A percentile compares a stretch with the other conserved stretches of the same genome.
Evolutionary conservation across 2,888 invertebrate species (phyloP).

Genomic region (Tineola bisselliella): DNA sequence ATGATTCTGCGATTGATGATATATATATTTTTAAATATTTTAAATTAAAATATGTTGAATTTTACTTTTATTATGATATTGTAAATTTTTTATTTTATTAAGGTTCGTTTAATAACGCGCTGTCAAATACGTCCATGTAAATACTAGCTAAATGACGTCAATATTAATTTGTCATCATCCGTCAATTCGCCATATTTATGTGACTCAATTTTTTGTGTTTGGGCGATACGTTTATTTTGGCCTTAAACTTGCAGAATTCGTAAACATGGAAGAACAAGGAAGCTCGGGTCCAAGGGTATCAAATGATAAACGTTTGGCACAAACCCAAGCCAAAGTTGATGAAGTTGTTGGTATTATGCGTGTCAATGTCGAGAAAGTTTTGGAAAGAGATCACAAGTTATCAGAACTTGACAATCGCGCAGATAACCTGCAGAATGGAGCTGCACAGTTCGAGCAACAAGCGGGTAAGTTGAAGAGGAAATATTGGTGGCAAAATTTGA

Average conservation of each 20-base stretch:
- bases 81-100: too few relatives aligned
- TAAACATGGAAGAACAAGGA: conserved; percentile 60
- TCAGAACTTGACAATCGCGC: conserved; percentile 95
- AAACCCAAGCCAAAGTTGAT: conserved; percentile 64
- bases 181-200: conserved; percentile 8
- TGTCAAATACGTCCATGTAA: not conserved
- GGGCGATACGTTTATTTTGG: not conserved
- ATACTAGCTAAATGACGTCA: not conserved
- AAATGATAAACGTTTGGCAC: conserved; percentile 57
- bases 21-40: too few relatives aligned
- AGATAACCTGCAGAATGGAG: conserved; percentile 93
- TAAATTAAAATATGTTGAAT: too few relatives aligned
- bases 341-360: conserved; percentile 94
- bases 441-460: conserved; percentile 96
- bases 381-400: conserved; percentile 94
- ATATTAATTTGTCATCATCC: not conserved
- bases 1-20: too few relatives aligned
- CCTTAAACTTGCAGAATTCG: not conserved
- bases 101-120: not conserved
- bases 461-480: conserved; percentile 96
- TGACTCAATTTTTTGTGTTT: not conserved
- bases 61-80: too few relatives aligned
- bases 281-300: conserved; percentile 58
- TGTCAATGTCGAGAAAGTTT: conserved; percentile 95
- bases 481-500: conserved; percentile 97